Evolutionary conservation across 2,888 invertebrate species (phyloP).

Genomic region (Andrena haemorrhoa): DNA sequence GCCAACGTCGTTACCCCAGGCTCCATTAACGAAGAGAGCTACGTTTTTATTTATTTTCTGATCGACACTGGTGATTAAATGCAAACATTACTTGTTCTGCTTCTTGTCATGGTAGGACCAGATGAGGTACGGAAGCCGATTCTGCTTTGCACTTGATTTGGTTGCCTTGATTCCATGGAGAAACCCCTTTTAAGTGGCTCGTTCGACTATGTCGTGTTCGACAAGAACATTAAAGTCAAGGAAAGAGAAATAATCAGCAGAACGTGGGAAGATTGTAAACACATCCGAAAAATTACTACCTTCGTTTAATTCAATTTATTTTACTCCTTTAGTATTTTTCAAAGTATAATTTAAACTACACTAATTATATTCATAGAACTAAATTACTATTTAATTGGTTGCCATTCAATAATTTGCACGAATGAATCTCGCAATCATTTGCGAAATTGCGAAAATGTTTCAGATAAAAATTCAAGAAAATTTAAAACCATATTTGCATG

Average conservation of each 20-base stretch:
- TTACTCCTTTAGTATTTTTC: background rate
- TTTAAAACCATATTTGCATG: no score
- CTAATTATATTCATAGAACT: no score
- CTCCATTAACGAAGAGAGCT: background rate
- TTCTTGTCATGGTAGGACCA: background rate
- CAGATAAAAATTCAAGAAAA: no score
- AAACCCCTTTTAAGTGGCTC: background rate
- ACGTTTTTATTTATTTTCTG: constrained; percentile 21
- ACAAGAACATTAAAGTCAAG: background rate
- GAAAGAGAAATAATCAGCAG: background rate
- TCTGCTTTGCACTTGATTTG: constrained; percentile 1
- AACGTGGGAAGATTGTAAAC: background rate
- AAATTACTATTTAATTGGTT: no score
- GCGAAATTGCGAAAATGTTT: no score
- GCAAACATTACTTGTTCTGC: background rate
- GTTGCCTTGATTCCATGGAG: constrained; percentile 1
- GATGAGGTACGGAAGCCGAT: background rate
- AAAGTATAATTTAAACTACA: no score
- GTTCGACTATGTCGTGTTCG: background rate
- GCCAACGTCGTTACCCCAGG: background rate
- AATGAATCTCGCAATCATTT: no score
- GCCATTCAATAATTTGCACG: no score
- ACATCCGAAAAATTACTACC: background rate
- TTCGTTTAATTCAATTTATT: background rate
- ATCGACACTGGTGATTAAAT: background rate